A percentile compares a stretch with the other conserved stretches of the same genome.
Conservation (phyloP, 2,113 vertebrate species). For the Ammodytes marinus region DNA sequence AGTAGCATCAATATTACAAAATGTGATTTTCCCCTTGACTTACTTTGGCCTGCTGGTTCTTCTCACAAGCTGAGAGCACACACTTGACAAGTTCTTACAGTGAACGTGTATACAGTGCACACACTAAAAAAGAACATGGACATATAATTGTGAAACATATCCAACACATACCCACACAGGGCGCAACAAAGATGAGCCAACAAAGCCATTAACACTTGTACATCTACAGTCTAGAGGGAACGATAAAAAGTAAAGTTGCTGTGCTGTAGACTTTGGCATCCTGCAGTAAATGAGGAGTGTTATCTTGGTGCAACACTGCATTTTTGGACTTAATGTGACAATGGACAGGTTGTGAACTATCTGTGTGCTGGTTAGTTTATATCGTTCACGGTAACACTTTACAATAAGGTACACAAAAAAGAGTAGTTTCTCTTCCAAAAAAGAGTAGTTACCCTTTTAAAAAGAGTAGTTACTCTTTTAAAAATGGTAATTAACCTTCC, state of each 20-base stretch:
- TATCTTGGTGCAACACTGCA: constrained; percentile 15
- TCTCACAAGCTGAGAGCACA: constrained; percentile 34
- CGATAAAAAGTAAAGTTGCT: constrained; percentile 27
- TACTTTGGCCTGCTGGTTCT: constrained; percentile 33
- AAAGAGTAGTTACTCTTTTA: too few relatives aligned
- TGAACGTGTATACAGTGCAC: not conserved
- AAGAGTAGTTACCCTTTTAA: too few relatives aligned
- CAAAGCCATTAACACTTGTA: constrained; percentile 6
- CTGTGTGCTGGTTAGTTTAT: not conserved
- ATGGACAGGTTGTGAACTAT: constrained; percentile 24
- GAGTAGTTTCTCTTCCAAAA: too few relatives aligned
- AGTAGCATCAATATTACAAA: constrained; percentile 31
- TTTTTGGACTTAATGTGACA: constrained; percentile 1
- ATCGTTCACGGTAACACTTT: too few relatives aligned
- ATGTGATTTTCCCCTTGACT: constrained; percentile 38
- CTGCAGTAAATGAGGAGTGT: constrained; percentile 5
- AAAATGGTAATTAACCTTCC: too few relatives aligned
- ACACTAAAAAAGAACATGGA: constrained; percentile 13
- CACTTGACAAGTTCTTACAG: constrained; percentile 1
- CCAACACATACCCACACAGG: constrained; percentile 1
- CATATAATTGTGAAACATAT: constrained; percentile 28
- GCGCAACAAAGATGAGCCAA: constrained; percentile 26
- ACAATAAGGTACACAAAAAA: too few relatives aligned
- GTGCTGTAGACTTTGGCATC: constrained; percentile 33
- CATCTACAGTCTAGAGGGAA: constrained; percentile 20